These are phyloP conservation scores for Seriola rivoliana DNA, from an alignment of 2,113 vertebrate genomes.

Conservation along the genomic window DNA sequence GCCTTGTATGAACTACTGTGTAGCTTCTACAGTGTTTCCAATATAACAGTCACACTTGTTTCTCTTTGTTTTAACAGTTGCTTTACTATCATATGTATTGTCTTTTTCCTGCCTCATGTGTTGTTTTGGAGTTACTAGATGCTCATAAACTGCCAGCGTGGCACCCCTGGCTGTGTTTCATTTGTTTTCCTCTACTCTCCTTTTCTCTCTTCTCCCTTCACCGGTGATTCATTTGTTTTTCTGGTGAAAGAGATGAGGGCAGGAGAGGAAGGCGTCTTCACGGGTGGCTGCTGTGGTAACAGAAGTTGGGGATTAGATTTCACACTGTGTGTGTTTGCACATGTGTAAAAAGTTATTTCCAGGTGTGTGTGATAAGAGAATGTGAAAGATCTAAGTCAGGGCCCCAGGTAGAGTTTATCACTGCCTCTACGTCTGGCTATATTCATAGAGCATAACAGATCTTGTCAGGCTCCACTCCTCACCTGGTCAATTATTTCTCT, in stretches of 20 bases:
- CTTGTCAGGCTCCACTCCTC: conserved; percentile 7
- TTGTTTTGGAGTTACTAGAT: conserved; percentile 53
- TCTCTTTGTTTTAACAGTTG: conserved; percentile 31
- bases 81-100: conserved; percentile 6
- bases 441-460: conserved; percentile 41
- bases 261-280: conserved; percentile 47
- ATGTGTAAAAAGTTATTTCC: conserved; percentile 61
- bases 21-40: not conserved
- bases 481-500: conserved; percentile 14
- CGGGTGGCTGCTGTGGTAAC: conserved; percentile 59
- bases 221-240: conserved; percentile 61
- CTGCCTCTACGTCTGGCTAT: conserved; percentile 45
- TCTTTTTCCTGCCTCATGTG: conserved; percentile 1
- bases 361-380: conserved; percentile 44
- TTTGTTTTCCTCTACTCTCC: conserved; percentile 42
- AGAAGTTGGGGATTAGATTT: conserved; percentile 62
- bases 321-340: conserved; percentile 48
- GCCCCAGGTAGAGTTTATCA: conserved; percentile 46
- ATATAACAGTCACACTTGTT: not conserved
- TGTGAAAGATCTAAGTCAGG: conserved; percentile 38
- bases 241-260: conserved; percentile 32
- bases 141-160: conserved; percentile 60
- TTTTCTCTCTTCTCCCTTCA: conserved; percentile 40
- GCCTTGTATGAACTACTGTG: not conserved
- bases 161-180: conserved; percentile 53